Conservation (phyloP, 92 coral and sea anemone genomes). For the Phenganax subtilis region DNA sequence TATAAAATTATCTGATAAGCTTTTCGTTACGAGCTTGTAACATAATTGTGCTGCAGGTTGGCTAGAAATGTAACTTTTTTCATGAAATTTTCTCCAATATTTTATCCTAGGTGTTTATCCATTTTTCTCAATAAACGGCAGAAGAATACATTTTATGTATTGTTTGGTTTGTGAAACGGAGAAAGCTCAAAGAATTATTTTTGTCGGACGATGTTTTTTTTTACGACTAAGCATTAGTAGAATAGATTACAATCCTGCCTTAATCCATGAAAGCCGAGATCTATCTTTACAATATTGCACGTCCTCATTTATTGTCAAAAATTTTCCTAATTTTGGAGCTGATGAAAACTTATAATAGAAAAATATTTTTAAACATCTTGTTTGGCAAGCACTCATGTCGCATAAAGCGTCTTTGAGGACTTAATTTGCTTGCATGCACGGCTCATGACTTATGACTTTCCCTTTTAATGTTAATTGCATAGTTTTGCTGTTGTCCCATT, state of each 20-base stretch:
- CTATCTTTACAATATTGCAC: neutral
- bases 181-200: too few species aligned
- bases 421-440: neutral
- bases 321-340: neutral
- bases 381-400: neutral
- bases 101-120: neutral
- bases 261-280: too few species aligned
- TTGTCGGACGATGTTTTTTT: too few species aligned
- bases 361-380: neutral
- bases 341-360: neutral
- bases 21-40: neutral
- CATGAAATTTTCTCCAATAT: neutral
- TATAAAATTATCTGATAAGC: conserved; percentile 10
- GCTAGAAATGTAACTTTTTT: conserved; percentile 3
- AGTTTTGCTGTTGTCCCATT: neutral
- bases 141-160: too few species aligned
- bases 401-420: neutral
- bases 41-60: neutral
- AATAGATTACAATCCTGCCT: too few species aligned
- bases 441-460: neutral
- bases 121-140: too few species aligned
- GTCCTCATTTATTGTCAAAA: neutral
- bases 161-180: too few species aligned
- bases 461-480: neutral
- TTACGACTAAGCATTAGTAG: too few species aligned